These are phyloP conservation scores for Rhingia rostrata DNA, from an alignment of 2,888 invertebrate species.

Conservation along the genomic window DNA sequence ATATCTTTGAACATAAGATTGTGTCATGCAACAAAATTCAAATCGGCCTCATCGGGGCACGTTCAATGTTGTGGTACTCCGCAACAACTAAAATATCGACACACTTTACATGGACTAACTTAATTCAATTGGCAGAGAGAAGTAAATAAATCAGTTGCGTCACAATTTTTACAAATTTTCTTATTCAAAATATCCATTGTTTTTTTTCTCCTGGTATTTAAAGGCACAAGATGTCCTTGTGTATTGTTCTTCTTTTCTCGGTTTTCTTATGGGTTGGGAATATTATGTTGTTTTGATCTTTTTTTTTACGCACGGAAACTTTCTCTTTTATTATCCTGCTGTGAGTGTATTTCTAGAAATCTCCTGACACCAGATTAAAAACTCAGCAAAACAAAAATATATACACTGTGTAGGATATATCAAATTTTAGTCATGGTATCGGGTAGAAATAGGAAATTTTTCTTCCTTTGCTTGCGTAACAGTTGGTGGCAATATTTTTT, in stretches of 20 bases:
- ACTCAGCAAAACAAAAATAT: slow-evolving; percentile 34
- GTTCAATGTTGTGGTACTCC: slow-evolving; percentile 30
- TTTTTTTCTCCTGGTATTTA: slow-evolving; percentile 23
- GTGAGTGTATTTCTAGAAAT: slow-evolving; percentile 53
- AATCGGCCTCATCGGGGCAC: slow-evolving; percentile 59
- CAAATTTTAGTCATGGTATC: slow-evolving; percentile 45
- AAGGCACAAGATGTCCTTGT: slow-evolving; percentile 43
- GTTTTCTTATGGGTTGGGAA: slow-evolving; percentile 27
- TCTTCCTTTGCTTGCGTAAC: slow-evolving; percentile 43
- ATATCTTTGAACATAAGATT: slow-evolving; percentile 69
- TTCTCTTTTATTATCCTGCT: slow-evolving; percentile 72
- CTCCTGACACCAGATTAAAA: slow-evolving; percentile 27
- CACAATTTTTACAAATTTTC: slow-evolving; percentile 42
- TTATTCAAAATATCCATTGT: slow-evolving; percentile 2
- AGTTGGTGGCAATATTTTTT: slow-evolving; percentile 40
- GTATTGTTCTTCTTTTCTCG: slow-evolving; percentile 25
- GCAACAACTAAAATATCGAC: slow-evolving; percentile 32
- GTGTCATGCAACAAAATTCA: slow-evolving; percentile 69
- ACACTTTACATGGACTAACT: slow-evolving; percentile 67
- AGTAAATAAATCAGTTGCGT: slow-evolving; percentile 33
- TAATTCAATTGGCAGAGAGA: slow-evolving; percentile 44
- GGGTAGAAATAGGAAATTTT: slow-evolving; percentile 11
- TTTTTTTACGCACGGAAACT: slow-evolving; percentile 43
- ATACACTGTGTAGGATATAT: slow-evolving; percentile 15
- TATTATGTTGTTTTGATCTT: not conserved